Percentiles rank a stretch among this genome's conserved stretches.
phyloP scores from a whole-genome alignment of 2,113 vertebrate genomes.

The Sporophila hypoxantha region DNA sequence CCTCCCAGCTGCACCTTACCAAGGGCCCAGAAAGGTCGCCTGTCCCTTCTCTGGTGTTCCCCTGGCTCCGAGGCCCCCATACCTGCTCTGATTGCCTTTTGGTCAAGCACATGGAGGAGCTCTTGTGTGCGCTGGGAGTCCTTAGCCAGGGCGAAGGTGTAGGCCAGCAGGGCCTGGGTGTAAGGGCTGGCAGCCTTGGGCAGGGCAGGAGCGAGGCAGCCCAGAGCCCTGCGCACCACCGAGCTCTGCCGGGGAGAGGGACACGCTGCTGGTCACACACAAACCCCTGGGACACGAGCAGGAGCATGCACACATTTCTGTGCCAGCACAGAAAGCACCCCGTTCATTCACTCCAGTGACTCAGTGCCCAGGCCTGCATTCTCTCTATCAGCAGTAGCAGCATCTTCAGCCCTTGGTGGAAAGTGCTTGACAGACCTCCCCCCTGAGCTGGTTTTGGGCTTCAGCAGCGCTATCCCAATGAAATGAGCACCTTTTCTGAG shows the following conservation, averaged over 20 bases:
- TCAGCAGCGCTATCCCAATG: not conserved
- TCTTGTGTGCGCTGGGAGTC: not conserved
- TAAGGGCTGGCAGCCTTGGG: constrained; percentile 64
- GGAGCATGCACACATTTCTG: not conserved
- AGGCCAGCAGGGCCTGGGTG: constrained; percentile 77
- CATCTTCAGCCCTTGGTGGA: not conserved
- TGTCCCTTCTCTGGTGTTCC: not conserved
- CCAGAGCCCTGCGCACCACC: constrained; percentile 65
- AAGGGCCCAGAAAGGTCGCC: not conserved
- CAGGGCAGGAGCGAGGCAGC: constrained; percentile 59
- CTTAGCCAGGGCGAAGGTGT: constrained; percentile 81
- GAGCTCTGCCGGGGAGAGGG: constrained; percentile 55
- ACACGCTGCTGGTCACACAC: not conserved
- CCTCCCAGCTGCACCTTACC: not conserved
- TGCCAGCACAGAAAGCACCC: not conserved
- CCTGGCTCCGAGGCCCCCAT: not conserved
- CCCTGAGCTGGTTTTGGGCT: not conserved
- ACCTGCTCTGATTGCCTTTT: constrained; percentile 55
- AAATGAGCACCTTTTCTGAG: not conserved
- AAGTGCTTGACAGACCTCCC: not conserved
- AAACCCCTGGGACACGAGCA: not conserved
- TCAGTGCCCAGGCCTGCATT: accelerated
- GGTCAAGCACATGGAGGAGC: constrained; percentile 31
- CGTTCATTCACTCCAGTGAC: accelerated
- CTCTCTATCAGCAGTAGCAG: not conserved